Evolutionary conservation across 2,797 vertebrate species (phyloP).

Genomic region (Arnoldichthys spilopterus): DNA sequence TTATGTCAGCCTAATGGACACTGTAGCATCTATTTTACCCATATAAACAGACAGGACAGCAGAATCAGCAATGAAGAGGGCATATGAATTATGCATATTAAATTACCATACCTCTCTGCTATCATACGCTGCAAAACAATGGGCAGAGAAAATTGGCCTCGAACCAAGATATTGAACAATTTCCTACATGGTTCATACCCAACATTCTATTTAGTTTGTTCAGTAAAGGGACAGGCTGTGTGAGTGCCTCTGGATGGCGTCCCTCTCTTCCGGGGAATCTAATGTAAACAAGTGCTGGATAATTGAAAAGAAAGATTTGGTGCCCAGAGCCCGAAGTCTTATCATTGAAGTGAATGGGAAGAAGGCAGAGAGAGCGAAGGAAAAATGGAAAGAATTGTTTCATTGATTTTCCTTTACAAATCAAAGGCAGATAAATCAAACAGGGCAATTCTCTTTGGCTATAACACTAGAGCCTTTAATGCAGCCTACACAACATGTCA

Average conservation of each 20-base stretch:
- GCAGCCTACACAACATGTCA: conserved; percentile 84
- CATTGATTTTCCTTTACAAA: conserved; percentile 91
- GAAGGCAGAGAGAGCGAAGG: conserved; percentile 82
- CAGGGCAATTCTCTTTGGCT: conserved; percentile 84
- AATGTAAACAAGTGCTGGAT: conserved; percentile 92
- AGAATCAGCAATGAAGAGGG: conserved; percentile 82
- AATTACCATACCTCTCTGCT: conserved; percentile 84
- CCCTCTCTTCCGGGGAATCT: conserved; percentile 79
- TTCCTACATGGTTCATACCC: conserved; percentile 91
- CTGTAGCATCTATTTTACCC: conserved; percentile 85
- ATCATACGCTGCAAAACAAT: conserved; percentile 80
- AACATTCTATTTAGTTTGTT: conserved; percentile 91
- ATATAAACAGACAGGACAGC: conserved; percentile 88
- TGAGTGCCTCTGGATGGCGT: conserved; percentile 81
- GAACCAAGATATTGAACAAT: conserved; percentile 91
- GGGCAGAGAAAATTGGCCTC: conserved; percentile 84
- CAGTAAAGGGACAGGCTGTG: conserved; percentile 81
- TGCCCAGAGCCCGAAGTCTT: conserved; percentile 84
- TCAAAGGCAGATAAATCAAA: conserved; percentile 90
- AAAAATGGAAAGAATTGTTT: conserved; percentile 87
- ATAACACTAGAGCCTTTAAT: conserved; percentile 75
- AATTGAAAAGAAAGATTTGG: conserved; percentile 91
- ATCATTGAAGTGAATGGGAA: conserved; percentile 84
- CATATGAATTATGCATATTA: conserved; percentile 94
- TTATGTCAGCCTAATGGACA: conserved; percentile 85